A percentile compares a stretch with the other conserved stretches of the same genome.
These are phyloP conservation scores for Archilochus colubris DNA, from an alignment of 2,113 vertebrate species.

Conservation along the genomic window DNA sequence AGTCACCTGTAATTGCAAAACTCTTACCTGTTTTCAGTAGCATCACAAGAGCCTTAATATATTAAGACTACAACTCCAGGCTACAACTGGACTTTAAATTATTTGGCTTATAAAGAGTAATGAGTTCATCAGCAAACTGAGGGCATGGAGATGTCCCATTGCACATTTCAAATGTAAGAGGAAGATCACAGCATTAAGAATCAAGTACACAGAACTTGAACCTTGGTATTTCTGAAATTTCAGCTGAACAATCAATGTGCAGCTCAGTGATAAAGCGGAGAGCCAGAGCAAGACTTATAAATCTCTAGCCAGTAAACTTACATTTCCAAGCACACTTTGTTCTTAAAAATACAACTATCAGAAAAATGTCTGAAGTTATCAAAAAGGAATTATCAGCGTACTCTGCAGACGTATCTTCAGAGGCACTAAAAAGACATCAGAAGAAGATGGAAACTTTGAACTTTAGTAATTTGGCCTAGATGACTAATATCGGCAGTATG, in stretches of 20 bases:
- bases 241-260: not conserved
- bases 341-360: constrained; percentile 8
- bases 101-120: not conserved
- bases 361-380: constrained; percentile 16
- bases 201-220: not conserved
- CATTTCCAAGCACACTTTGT: not conserved
- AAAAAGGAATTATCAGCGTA: constrained; percentile 6
- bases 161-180: not conserved
- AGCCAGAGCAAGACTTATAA: not conserved
- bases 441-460: constrained; percentile 23
- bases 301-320: not conserved
- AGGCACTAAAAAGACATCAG: constrained; percentile 43
- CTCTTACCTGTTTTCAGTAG: not conserved
- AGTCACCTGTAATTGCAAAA: not conserved
- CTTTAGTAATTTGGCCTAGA: constrained; percentile 29
- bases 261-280: not conserved
- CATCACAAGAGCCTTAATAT: not conserved
- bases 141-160: not conserved
- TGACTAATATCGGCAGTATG: constrained; percentile 15
- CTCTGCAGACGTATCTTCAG: constrained; percentile 21
- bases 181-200: not conserved
- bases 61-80: not conserved
- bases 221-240: not conserved
- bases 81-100: not conserved
- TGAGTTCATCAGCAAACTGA: not conserved